Evolutionary conservation across 2,797 vertebrate species (phyloP).

Genomic region (Spondyliosoma cantharus): DNA sequence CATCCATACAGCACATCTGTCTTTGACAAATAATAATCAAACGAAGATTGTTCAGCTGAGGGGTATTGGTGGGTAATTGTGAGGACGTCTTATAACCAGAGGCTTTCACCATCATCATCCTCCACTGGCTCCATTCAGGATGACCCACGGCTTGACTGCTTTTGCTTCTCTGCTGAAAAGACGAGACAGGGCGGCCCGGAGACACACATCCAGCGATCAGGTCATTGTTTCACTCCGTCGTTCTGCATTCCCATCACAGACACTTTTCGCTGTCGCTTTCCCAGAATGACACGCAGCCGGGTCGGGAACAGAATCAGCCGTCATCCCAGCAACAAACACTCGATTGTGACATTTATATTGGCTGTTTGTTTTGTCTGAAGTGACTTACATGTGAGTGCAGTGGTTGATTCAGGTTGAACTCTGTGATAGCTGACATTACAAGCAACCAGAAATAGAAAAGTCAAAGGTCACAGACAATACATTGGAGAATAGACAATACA

Average conservation of each 20-base stretch:
- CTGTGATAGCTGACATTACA: conserved; percentile 12
- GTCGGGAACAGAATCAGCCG: conserved; percentile 18
- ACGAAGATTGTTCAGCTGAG: not conserved
- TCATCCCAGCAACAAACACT: conserved; percentile 15
- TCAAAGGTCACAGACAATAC: conserved; percentile 4
- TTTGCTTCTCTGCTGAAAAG: conserved; percentile 7
- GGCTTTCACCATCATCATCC: conserved; percentile 5
- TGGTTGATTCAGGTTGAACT: conserved; percentile 13
- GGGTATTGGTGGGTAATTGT: not conserved
- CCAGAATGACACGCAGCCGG: conserved; percentile 20
- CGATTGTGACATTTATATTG: not conserved
- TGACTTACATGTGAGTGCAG: not conserved
- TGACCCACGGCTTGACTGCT: not conserved
- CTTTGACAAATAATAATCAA: not conserved
- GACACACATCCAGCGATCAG: conserved; percentile 38
- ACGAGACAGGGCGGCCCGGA: conserved; percentile 27
- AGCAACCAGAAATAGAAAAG: not conserved
- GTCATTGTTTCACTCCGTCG: conserved; percentile 52
- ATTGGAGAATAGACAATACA: not conserved
- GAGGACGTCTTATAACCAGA: conserved; percentile 17
- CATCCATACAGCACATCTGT: conserved; percentile 2
- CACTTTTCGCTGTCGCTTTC: conserved; percentile 1
- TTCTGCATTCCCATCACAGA: conserved; percentile 21
- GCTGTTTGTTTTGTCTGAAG: conserved; percentile 24
- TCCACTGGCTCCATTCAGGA: not conserved